These are phyloP conservation scores for Noctua pronuba DNA, from an alignment of 2,888 invertebrate species.

Conservation along the genomic window DNA sequence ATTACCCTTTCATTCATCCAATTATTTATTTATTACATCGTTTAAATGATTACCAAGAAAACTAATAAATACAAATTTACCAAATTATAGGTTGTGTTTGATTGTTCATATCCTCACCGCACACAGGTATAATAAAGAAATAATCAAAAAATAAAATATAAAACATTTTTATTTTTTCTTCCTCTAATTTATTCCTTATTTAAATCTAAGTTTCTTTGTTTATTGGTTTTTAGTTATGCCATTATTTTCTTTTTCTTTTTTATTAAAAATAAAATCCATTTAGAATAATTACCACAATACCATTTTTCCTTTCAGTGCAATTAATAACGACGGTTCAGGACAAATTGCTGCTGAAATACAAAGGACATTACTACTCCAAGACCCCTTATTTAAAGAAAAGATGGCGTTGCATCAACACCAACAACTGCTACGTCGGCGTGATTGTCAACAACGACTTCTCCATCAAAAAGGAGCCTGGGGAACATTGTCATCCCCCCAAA, in stretches of 20 bases:
- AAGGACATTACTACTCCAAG: constrained; percentile 78
- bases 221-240: constrained; percentile 4
- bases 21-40: no score
- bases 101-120: neutral
- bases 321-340: constrained; percentile 74
- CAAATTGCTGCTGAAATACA: constrained; percentile 75
- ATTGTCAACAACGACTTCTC: constrained; percentile 71
- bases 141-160: neutral
- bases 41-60: neutral
- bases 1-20: no score
- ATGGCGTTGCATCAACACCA: constrained; percentile 82
- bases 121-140: neutral
- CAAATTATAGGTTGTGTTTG: neutral
- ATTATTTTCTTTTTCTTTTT: neutral
- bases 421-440: constrained; percentile 73
- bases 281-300: constrained; percentile 9
- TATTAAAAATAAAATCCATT: neutral
- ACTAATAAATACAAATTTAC: neutral
- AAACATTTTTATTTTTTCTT: neutral
- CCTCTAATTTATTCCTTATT: neutral
- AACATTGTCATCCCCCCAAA: constrained; percentile 75
- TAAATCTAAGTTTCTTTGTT: neutral
- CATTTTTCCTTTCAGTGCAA: constrained; percentile 67
- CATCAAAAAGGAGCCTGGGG: constrained; percentile 71
- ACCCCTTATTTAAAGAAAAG: constrained; percentile 74